Conservation (phyloP, 2,888 invertebrate species). For the Carcina quercana region DNA sequence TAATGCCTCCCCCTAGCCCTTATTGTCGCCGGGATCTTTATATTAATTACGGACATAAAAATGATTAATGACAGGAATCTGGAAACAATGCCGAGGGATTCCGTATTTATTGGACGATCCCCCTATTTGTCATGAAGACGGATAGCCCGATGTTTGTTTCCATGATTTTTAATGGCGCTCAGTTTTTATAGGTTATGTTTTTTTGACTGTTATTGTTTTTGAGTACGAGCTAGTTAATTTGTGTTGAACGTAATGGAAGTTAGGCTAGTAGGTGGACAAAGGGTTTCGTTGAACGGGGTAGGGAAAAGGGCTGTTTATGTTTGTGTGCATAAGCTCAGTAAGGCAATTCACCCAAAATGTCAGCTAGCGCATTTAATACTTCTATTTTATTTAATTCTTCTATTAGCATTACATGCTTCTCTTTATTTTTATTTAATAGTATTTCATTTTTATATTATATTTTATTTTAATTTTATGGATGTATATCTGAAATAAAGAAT, state of each 20-base stretch:
- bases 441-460: too few relatives aligned
- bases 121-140: constrained; percentile 61
- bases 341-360: not conserved
- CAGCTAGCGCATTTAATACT: too few relatives aligned
- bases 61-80: constrained; percentile 64
- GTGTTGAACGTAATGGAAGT: not conserved
- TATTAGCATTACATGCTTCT: too few relatives aligned
- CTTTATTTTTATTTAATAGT: too few relatives aligned
- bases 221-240: not conserved
- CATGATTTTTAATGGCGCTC: constrained; percentile 36
- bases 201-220: not conserved
- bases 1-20: constrained; percentile 29
- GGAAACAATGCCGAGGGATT: constrained; percentile 57
- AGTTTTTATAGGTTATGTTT: constrained; percentile 9
- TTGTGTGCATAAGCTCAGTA: not conserved
- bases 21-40: constrained; percentile 56
- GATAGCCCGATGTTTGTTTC: constrained; percentile 45
- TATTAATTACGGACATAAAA: constrained; percentile 71
- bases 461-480: too few relatives aligned
- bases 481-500: too few relatives aligned
- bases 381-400: too few relatives aligned
- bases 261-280: too few relatives aligned
- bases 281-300: not conserved
- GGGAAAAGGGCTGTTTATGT: not conserved
- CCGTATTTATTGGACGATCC: constrained; percentile 60